Base-by-base conservation (phyloP, 2,888 invertebrate genomes). In the Altica lythri region DNA sequence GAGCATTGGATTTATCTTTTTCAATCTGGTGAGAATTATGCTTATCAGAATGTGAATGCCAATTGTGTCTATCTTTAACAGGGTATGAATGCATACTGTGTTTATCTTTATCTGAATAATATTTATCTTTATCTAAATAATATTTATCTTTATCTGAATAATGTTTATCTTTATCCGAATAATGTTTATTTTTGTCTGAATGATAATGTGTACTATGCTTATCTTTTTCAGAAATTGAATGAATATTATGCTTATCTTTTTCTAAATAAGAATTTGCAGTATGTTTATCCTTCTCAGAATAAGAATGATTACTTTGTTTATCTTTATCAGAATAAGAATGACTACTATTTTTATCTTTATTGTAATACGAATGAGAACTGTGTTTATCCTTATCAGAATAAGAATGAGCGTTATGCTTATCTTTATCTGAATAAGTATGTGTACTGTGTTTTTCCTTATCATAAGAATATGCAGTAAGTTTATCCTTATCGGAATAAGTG, bases 371-470 rank as follows among this genome's bases (percentile, higher is more conserved):
- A 18, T 29, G 37, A 10, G 29, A 37, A 19, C 30, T 25, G 5
- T 40, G 48, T 27, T 38, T 37, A 2, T 47, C 47, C 4, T 27
- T 27, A 8, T 32, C 12, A 1, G 47, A 37, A 27, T 35, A 25
- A 4, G 13, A 25, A 1, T 25, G 16, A 4, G 27, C 14, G n/a
- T 9, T 9, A 19, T 29, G 12, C 17, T 44, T 44, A 4, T 44
- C 44, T 10, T 44, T 44, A 17, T 30, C 30, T 16, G 30, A 8
- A 30, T 44, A 30, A 9, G 44, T 4, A 8, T 32, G 12, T 8
- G 17, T 13, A 12, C 10, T 5, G 14, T 29, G 38, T 17, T 48
- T 48, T 4, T 38, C 30, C 17, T 25, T 27, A 12, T 37, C 22
- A 43, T 43, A 16, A 13, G 6, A 8, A 27, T 25, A 5, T n/a